These are phyloP conservation scores for Cinara cedri DNA, from an alignment of 2,888 invertebrate genomes.

Conservation along the genomic window DNA sequence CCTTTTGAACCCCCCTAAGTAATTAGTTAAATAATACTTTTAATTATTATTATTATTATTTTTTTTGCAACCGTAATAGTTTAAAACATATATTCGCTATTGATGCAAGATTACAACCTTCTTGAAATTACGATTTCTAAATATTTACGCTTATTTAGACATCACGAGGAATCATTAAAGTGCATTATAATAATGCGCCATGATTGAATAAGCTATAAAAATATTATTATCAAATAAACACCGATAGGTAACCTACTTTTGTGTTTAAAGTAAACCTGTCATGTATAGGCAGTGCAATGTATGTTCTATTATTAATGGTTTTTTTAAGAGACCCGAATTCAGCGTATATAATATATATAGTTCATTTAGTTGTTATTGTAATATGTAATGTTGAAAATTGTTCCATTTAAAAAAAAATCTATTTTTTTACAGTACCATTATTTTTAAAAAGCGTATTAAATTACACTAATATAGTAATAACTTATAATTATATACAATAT, in stretches of 20 bases:
- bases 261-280: not conserved
- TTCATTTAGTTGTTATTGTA: no score
- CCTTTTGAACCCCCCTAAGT: no score
- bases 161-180: not conserved
- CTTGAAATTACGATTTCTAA: not conserved
- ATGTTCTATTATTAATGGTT: not conserved
- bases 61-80: no score
- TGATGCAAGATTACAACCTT: not conserved
- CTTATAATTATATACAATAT: no score
- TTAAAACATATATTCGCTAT: not conserved
- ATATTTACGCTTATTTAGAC: slow-evolving; percentile 2
- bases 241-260: not conserved
- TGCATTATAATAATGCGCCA: not conserved
- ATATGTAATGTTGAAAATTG: no score
- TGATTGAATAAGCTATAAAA: not conserved
- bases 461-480: no score
- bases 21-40: no score
- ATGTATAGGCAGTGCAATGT: not conserved
- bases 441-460: no score
- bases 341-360: no score
- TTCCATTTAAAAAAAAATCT: no score
- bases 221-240: not conserved
- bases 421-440: no score
- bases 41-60: no score
- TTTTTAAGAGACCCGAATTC: not conserved